Percentiles rank a stretch among this genome's conserved stretches.
phyloP scores from a whole-genome alignment of 2,888 invertebrate species.

The Palloptera scutellata region DNA sequence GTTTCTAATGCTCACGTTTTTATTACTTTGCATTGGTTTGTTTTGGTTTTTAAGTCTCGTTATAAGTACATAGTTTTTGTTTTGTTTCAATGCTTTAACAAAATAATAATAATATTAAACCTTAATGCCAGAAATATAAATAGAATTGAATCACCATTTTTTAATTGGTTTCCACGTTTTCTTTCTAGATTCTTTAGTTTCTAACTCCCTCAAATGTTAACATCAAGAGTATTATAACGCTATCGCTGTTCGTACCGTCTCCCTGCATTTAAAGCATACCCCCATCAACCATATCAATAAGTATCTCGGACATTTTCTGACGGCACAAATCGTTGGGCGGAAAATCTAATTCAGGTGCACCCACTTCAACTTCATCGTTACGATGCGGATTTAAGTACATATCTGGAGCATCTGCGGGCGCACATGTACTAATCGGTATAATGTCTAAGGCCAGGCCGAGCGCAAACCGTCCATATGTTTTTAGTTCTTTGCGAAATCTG shows the following conservation, averaged over 20 bases:
- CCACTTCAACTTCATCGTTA: slow-evolving; percentile 57
- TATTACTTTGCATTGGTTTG: too few species aligned
- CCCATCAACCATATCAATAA: slow-evolving; percentile 73
- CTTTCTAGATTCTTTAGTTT: too few species aligned
- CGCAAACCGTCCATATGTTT: slow-evolving; percentile 72
- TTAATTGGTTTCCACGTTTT: too few species aligned
- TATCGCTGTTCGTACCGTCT: not conserved
- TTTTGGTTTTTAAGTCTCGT: too few species aligned
- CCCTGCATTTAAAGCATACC: slow-evolving; percentile 65
- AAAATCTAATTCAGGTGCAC: slow-evolving; percentile 61
- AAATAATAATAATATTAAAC: too few species aligned
- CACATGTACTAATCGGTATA: slow-evolving; percentile 75
- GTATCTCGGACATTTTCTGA: slow-evolving; percentile 74
- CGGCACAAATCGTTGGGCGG: slow-evolving; percentile 70
- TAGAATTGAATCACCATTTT: too few species aligned
- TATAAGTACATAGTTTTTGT: too few species aligned
- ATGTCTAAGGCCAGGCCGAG: slow-evolving; percentile 76
- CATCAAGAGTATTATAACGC: not conserved
- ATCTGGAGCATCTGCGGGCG: slow-evolving; percentile 76
- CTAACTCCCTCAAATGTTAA: too few species aligned
- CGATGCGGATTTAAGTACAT: slow-evolving; percentile 66
- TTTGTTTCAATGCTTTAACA: too few species aligned
- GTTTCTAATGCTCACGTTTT: too few species aligned
- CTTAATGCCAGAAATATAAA: too few species aligned
- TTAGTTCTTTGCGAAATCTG: slow-evolving; percentile 72